phyloP scores from a whole-genome alignment of 2,113 vertebrate species.

The Forbesichthys agassizii region DNA sequence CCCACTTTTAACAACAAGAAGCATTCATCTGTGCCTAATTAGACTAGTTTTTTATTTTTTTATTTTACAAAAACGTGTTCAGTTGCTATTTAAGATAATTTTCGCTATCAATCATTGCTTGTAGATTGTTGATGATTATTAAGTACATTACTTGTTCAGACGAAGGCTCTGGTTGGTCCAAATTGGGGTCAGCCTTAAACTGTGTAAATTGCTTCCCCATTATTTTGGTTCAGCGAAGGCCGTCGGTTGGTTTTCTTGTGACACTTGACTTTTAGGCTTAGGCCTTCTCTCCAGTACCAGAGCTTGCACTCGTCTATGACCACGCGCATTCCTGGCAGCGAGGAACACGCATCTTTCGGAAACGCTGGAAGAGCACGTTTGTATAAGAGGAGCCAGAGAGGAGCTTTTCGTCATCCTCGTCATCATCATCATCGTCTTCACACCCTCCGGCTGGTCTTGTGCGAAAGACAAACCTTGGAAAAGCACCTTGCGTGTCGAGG shows the following conservation, averaged over 20 bases:
- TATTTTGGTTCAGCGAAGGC: not conserved
- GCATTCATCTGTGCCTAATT: too few relatives aligned
- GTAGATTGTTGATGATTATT: too few relatives aligned
- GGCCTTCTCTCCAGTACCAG: not conserved
- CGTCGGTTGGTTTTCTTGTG: slow-evolving; percentile 9
- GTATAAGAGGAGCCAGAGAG: slow-evolving; percentile 29
- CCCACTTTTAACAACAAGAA: too few relatives aligned
- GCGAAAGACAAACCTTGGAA: slow-evolving; percentile 1
- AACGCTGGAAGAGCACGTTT: slow-evolving; percentile 29
- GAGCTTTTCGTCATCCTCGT: not conserved
- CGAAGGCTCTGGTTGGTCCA: too few relatives aligned
- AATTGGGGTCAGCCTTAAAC: too few relatives aligned
- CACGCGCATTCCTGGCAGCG: slow-evolving; percentile 29
- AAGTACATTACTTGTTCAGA: too few relatives aligned
- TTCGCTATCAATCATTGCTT: too few relatives aligned
- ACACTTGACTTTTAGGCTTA: slow-evolving; percentile 37
- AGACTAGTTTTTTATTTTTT: too few relatives aligned
- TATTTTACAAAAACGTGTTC: too few relatives aligned
- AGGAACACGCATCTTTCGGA: slow-evolving; percentile 22
- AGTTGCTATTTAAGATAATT: too few relatives aligned
- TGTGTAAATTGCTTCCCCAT: not conserved
- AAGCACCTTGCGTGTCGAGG: slow-evolving; percentile 28
- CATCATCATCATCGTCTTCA: not conserved
- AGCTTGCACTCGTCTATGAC: not conserved
- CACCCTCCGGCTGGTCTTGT: slow-evolving; percentile 38